Evolutionary conservation across 37 sponge, comb jelly and placozoan species (phyloP).

Genomic region (Cliona cf. orientalis): DNA sequence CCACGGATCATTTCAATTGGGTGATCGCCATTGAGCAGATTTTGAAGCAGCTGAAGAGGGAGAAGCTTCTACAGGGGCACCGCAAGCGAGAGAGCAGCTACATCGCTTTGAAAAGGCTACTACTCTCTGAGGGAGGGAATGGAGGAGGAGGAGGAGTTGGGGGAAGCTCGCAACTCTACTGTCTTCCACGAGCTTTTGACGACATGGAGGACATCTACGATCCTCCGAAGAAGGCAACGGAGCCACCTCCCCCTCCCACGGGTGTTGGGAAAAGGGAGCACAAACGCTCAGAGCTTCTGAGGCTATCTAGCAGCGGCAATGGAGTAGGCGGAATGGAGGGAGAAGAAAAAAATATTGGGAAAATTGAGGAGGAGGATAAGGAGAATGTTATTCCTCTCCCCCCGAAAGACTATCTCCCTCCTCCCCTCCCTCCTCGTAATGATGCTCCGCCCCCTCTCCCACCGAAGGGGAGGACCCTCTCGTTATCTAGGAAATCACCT

Average conservation of each 20-base stretch:
- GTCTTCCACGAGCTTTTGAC: constrained; percentile 24
- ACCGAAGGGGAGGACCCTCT: constrained; percentile 1
- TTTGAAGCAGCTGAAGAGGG: constrained; percentile 1
- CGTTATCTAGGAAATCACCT: constrained; percentile 1
- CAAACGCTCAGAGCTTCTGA: constrained; percentile 14
- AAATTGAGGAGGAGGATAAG: neutral
- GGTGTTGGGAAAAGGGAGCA: neutral
- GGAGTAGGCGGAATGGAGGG: too few relatives aligned
- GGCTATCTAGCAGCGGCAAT: neutral
- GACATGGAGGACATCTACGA: constrained; percentile 48
- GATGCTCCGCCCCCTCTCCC: constrained; percentile 35
- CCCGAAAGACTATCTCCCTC: constrained; percentile 30
- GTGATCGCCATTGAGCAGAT: constrained; percentile 37
- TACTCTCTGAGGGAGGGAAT: neutral
- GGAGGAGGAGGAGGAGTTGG: neutral
- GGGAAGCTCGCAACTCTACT: constrained; percentile 15
- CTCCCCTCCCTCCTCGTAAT: constrained; percentile 28
- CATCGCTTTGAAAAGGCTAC: constrained; percentile 44
- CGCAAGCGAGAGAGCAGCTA: constrained; percentile 47
- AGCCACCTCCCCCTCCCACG: neutral
- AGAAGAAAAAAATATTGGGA: too few relatives aligned
- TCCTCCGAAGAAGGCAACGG: neutral
- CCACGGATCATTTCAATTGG: constrained; percentile 66
- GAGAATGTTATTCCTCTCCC: constrained; percentile 36
- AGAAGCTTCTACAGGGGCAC: constrained; percentile 19